A percentile compares a stretch with the other conserved stretches of the same genome.
phyloP scores from a whole-genome alignment of 2,888 invertebrate species.

The Hoplodrina blanda region DNA sequence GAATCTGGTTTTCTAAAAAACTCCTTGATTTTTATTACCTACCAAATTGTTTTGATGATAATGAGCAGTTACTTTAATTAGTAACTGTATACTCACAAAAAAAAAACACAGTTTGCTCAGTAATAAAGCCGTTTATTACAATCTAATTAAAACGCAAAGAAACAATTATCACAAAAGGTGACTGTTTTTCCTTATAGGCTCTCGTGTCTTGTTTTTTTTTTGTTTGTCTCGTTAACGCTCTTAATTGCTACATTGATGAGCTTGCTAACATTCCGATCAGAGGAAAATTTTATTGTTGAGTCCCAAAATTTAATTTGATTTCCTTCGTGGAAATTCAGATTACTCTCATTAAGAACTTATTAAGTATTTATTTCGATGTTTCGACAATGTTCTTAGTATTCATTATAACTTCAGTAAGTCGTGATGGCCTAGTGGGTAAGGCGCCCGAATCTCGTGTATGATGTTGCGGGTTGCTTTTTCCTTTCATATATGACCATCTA shows the following conservation, averaged over 20 bases:
- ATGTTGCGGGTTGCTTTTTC: no score
- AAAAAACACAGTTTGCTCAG: slow-evolving; percentile 17
- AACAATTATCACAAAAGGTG: slow-evolving; percentile 32
- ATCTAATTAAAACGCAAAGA: slow-evolving; percentile 45
- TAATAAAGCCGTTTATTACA: slow-evolving; percentile 20
- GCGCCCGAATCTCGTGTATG: no score
- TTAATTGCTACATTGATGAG: slow-evolving; percentile 35
- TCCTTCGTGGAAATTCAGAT: slow-evolving; percentile 15
- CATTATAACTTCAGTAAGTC: no score
- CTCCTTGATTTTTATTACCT: not conserved
- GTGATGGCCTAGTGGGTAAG: no score
- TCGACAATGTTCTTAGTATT: not conserved
- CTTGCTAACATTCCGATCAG: slow-evolving; percentile 21
- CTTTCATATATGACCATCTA: no score
- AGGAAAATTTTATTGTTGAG: slow-evolving; percentile 13
- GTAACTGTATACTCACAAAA: not conserved
- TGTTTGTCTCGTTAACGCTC: slow-evolving; percentile 43
- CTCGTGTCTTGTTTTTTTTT: slow-evolving; percentile 21
- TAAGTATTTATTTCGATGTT: not conserved
- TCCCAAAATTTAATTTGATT: slow-evolving; percentile 11
- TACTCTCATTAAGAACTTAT: not conserved
- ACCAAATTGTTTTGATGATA: not conserved
- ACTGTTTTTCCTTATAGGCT: slow-evolving; percentile 26
- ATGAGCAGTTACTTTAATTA: not conserved
- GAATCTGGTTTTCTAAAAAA: not conserved